Base-by-base conservation (phyloP, 2,888 invertebrate genomes). In the Drosophila yooni region DNA sequence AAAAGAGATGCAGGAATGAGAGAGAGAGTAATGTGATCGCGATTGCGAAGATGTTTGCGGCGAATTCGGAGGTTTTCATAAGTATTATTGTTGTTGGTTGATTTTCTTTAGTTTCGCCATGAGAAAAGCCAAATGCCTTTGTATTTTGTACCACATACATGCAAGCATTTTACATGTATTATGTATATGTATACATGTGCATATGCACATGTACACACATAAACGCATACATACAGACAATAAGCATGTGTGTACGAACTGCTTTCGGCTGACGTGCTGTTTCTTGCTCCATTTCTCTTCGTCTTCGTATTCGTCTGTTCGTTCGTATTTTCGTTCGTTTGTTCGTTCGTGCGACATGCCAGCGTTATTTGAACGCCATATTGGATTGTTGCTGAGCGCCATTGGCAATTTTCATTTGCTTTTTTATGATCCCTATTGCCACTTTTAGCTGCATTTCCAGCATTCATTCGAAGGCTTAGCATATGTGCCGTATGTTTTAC, bases 61-160 rank as follows among this genome's bases (percentile, higher is more conserved):
- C 85, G 85, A 85, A 88, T 85, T 85, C 79, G 50, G 70, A 73
- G 82, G 85, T 85, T 85, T 88, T 71, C 81, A 72, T 80, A 54
- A 53, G 57, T 33, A 71, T 70, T 75, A 50, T 67, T 73, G 74
- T 62, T 76, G 71, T 21, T 60, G 31, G 40, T 72, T 79, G 68
- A 81, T 83, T 83, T 83, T 86, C 81, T 76, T 82, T 71, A 75
- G 65, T 80, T 87, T 84, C 72, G 80, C 61, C 74, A 74, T 76
- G 81, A 76, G 82, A 72, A 75, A 75, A 80, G 70, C 65, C 74
- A 76, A 81, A 62, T 78, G 67, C 25, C 74, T 74, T 68, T 70
- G 67, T 68, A 66, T 69, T 58, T 60, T 64, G 13, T 62, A 50
- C 59, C 40, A 21, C 38, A 58, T 40, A 62, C 27, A 38, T 5